Evolutionary conservation across 2,797 vertebrate genomes (phyloP).

Genomic region (Onychomys leucogaster): DNA sequence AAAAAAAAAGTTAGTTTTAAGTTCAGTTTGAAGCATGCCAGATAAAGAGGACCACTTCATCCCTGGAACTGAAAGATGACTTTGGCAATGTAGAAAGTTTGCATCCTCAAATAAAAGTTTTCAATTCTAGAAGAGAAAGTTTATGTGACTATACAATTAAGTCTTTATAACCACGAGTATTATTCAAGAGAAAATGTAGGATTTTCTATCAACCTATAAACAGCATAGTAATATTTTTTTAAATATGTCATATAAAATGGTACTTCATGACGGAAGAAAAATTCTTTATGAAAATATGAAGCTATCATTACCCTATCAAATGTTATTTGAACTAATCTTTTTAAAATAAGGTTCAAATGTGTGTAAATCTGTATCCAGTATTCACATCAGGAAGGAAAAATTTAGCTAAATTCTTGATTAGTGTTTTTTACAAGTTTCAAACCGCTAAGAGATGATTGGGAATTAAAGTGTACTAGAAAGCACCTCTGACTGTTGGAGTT

Average conservation of each 20-base stretch:
- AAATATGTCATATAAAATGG: neutral
- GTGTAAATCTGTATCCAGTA: neutral
- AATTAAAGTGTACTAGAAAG: neutral
- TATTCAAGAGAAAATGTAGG: neutral
- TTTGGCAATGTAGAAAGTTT: neutral
- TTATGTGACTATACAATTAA: neutral
- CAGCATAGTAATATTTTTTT: neutral
- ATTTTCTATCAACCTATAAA: neutral
- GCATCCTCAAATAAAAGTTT: neutral
- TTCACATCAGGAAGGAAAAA: neutral
- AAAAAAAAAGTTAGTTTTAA: neutral
- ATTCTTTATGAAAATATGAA: neutral
- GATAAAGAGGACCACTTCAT: neutral
- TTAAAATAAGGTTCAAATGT: neutral
- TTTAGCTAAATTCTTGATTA: neutral
- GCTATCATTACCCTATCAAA: neutral
- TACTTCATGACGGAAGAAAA: neutral
- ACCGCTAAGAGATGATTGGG: neutral
- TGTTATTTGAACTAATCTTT: neutral
- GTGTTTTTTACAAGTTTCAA: neutral
- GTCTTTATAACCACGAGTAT: neutral
- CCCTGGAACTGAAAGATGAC: neutral
- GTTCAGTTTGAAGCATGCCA: neutral
- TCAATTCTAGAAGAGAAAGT: neutral
- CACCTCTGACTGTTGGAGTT: neutral